Base-by-base conservation (phyloP, 2,113 vertebrate genomes). In the Anseranas semipalmata region DNA sequence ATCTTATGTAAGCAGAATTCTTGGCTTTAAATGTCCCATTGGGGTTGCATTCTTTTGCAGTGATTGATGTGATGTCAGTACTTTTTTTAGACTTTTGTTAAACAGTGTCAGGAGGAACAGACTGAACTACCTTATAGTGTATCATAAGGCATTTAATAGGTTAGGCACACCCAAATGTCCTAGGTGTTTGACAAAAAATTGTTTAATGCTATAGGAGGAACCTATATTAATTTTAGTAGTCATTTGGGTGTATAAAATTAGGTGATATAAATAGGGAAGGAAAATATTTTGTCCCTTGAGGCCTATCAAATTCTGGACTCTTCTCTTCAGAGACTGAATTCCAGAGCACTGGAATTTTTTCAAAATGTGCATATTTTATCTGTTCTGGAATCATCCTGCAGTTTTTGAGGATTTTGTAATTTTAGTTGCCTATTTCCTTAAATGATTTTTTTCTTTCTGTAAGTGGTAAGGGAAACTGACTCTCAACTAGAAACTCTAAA, bases 1-100 rank as follows among this genome's bases (percentile, higher is more conserved):
- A 89, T 71, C 73, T 75, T 67, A n/a, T 20, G 15, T 86, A 91
- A 91, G 85, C 70, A 91, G 87, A 72, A 89, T 60, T 90, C 46
- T 78, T 85, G 43, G 16, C 48, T 82, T 82, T 37, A 85, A 58
- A 76, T 21, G 18, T 65, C 45, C 58, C 48, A 10, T n/a, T 39
- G 58, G 58, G 56, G 39, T 3, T 90, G 52, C 33, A 53, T 45
- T 72, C 48, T 67, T 87, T 65, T 89, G 45, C 48, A 39, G 5
- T 52, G 35, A 17, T 35, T 90, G 27, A 33, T 85, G 25, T 75
- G 43, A 75, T 86, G 58, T 65, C 70, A 45, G 3, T 62, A n/a
- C 24, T 71, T 55, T 10, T 53, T 70, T 82, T 11, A 45, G 33
- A 24, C 30, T 85, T 83, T 60, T 18, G 39, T 85, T 87, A 68